These are phyloP conservation scores for Drosophila nigritarsus DNA, from an alignment of 2,888 invertebrate species.

Conservation along the genomic window DNA sequence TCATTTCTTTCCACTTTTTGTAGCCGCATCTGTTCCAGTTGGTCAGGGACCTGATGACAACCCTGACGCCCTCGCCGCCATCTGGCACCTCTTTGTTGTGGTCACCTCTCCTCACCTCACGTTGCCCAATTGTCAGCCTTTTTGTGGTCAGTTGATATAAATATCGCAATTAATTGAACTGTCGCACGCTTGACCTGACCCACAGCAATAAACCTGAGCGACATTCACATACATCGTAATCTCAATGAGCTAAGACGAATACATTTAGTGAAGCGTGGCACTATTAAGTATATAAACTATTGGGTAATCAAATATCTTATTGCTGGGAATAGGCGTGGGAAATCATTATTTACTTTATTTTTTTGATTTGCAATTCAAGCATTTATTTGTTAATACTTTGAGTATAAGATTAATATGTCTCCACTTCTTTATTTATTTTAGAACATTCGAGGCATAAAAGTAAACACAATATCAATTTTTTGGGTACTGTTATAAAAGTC, in stretches of 20 bases:
- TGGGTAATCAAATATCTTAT: background rate
- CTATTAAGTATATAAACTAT: background rate
- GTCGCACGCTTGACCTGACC: conserved; percentile 47
- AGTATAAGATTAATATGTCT: background rate
- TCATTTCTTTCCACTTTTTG: conserved; percentile 58
- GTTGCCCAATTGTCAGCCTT: conserved; percentile 53
- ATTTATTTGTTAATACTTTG: background rate
- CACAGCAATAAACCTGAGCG: conserved; percentile 21
- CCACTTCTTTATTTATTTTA: background rate
- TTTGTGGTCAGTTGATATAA: conserved; percentile 72
- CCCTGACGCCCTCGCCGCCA: conserved; percentile 31
- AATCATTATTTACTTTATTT: background rate
- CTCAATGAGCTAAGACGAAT: conserved; percentile 41
- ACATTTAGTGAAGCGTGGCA: conserved; percentile 13
- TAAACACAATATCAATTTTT: background rate
- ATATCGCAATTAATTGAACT: conserved; percentile 76
- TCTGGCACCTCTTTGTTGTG: conserved; percentile 20
- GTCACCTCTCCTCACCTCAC: conserved; percentile 26
- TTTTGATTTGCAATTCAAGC: background rate
- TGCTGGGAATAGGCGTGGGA: background rate
- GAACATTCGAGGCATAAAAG: background rate
- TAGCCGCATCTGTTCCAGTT: conserved; percentile 51
- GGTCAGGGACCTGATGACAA: conserved; percentile 42
- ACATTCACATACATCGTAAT: conserved; percentile 43
- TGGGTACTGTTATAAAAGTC: background rate